These are phyloP conservation scores for Erpornis zantholeuca DNA, from an alignment of 2,113 vertebrate species.

Conservation along the genomic window DNA sequence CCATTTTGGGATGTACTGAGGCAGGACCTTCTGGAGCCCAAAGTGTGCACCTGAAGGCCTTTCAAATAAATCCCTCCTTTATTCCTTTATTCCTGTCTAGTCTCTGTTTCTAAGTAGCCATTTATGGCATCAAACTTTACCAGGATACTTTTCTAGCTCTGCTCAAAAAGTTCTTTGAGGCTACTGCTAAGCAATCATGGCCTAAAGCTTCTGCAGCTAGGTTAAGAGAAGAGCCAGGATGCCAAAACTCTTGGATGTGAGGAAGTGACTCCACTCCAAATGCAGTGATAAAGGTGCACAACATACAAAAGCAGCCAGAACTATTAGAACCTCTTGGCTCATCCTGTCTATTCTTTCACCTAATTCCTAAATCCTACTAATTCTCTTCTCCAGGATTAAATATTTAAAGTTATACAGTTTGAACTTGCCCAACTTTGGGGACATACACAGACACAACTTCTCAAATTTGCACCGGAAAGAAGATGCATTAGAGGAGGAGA, in stretches of 20 bases:
- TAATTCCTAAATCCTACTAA: not conserved
- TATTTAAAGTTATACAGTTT: not conserved
- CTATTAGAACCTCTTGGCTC: not conserved
- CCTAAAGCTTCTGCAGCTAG: not conserved
- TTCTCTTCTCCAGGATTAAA: not conserved
- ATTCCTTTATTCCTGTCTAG: too few relatives aligned
- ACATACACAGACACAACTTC: not conserved
- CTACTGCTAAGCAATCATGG: not conserved
- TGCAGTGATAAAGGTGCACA: not conserved
- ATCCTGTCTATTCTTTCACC: not conserved
- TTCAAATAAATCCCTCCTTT: too few relatives aligned
- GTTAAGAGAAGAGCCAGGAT: not conserved
- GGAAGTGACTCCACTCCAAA: not conserved
- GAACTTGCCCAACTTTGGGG: not conserved
- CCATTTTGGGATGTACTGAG: too few relatives aligned
- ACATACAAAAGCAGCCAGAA: not conserved
- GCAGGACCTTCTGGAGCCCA: too few relatives aligned
- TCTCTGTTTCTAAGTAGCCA: too few relatives aligned
- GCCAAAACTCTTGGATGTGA: not conserved
- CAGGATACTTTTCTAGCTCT: not conserved
- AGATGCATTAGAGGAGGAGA: not conserved
- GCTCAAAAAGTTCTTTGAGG: not conserved
- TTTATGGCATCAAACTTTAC: not conserved
- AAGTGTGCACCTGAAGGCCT: too few relatives aligned
- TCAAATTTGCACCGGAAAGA: not conserved